Percentiles rank a stretch among this genome's conserved stretches.
Conservation (phyloP, 2,888 invertebrate genomes). For the Athripsodes cinereus region DNA sequence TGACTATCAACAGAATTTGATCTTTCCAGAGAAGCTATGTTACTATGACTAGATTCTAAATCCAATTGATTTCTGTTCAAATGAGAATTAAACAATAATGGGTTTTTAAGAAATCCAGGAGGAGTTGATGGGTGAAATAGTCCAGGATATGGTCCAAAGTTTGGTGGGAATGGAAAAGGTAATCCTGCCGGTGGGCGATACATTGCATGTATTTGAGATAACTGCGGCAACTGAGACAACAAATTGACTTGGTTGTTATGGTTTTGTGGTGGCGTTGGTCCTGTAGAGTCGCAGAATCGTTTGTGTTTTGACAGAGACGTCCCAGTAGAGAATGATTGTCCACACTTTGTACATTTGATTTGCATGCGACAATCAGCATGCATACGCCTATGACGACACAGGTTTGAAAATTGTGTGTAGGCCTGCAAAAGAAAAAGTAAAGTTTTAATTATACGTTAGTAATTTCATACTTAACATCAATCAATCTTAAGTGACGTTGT, state of each 20-base stretch:
- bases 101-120: conserved; percentile 55
- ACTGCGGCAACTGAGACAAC: conserved; percentile 41
- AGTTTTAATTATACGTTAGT: too few species aligned
- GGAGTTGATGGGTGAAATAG: conserved; percentile 53
- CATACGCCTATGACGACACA: conserved; percentile 99
- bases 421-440: conserved; percentile 52
- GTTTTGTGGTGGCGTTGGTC: conserved; percentile 41
- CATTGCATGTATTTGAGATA: conserved; percentile 49
- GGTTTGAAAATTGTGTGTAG: conserved; percentile 98
- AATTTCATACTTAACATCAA: too few species aligned
- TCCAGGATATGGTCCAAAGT: conserved; percentile 55
- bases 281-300: conserved; percentile 87
- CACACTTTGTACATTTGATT: conserved; percentile 92
- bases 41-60: conserved; percentile 48
- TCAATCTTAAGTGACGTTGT: too few species aligned
- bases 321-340: conserved; percentile 85
- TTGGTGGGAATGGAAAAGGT: conserved; percentile 59
- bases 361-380: conserved; percentile 92
- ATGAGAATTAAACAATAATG: conserved; percentile 59
- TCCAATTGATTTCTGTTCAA: conserved; percentile 47
- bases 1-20: conserved; percentile 42
- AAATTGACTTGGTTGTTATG: conserved; percentile 41
- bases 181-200: conserved; percentile 59
- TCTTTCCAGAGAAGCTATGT: conserved; percentile 46
- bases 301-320: conserved; percentile 94